Conservation (phyloP, 2,113 vertebrate genomes). For the Rhinopithecus roxellana region DNA sequence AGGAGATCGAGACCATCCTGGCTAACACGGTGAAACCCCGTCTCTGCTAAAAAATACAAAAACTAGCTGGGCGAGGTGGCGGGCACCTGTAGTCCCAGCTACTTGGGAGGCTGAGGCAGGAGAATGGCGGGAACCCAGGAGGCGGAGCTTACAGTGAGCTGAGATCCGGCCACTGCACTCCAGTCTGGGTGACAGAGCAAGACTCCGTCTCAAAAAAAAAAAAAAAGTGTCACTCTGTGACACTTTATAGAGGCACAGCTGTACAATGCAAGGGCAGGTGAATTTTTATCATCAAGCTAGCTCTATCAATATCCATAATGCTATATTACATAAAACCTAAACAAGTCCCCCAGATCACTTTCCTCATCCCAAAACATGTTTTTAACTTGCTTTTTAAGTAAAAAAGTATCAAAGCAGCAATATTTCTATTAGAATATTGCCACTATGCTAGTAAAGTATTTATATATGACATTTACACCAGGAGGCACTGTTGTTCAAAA, state of each 20-base stretch:
- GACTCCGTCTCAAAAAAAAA: no score
- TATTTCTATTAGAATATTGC: neutral
- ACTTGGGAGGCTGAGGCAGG: no score
- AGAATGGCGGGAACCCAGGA: no score
- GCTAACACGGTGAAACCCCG: no score
- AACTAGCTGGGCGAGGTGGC: no score
- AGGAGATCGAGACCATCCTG: no score
- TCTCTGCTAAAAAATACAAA: no score
- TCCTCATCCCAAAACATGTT: neutral
- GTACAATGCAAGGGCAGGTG: neutral
- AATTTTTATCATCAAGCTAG: neutral
- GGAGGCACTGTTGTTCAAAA: slow-evolving; percentile 40
- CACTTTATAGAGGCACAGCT: neutral
- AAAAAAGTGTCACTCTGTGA: neutral
- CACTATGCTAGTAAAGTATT: neutral
- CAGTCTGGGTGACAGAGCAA: no score
- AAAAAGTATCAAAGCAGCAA: neutral
- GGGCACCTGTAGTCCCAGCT: no score
- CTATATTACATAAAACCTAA: neutral
- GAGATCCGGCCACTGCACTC: no score
- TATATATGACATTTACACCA: neutral
- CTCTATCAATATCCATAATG: neutral
- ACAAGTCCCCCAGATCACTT: neutral
- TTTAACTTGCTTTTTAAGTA: slow-evolving; percentile 6
- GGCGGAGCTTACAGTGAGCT: no score